Evolutionary conservation across 2,113 vertebrate species (phyloP).

Genomic region (Sceloporus undulatus): DNA sequence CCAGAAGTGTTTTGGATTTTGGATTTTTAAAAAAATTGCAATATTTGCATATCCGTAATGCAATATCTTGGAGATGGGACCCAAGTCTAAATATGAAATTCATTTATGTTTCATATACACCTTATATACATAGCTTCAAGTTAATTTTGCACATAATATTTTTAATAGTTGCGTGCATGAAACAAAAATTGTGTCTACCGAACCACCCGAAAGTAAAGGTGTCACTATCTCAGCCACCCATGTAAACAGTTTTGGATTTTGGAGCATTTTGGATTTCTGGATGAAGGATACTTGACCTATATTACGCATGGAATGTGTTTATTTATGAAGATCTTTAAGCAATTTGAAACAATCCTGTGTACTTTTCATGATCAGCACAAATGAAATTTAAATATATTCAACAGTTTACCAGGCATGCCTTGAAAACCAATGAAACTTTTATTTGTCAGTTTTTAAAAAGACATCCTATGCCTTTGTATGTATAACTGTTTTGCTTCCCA

Average conservation of each 20-base stretch:
- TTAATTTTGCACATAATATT: background rate
- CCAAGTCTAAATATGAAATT: slow-evolving; percentile 13
- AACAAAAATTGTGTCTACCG: no score
- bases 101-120: background rate
- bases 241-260: no score
- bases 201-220: no score
- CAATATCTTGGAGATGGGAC: no score
- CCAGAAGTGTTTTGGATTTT: no score
- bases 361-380: background rate
- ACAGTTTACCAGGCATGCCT: background rate
- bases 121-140: background rate
- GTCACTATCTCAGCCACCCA: no score
- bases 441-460: background rate
- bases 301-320: background rate
- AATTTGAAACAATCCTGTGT: no score
- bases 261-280: no score
- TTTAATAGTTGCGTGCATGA: background rate
- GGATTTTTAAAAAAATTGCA: no score
- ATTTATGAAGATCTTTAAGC: background rate
- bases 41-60: no score
- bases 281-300: no score
- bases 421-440: background rate
- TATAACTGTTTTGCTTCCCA: background rate
- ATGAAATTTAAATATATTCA: background rate
- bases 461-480: background rate